Evolutionary conservation across 2,888 invertebrate genomes (phyloP).

Genomic region (Melieria crassipennis): DNA sequence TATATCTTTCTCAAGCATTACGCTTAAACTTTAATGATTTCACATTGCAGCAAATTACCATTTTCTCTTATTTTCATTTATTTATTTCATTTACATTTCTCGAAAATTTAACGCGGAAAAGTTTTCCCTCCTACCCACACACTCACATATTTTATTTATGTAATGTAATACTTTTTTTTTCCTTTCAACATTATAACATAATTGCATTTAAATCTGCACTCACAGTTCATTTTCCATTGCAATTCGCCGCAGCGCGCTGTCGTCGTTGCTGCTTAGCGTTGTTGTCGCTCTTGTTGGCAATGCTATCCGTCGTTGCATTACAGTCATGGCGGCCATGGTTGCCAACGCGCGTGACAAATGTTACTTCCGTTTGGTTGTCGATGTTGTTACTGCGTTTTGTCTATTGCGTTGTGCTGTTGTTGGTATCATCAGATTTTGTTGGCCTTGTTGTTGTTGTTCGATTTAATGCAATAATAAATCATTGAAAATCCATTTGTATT

Average conservation of each 20-base stretch:
- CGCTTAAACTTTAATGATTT: no score
- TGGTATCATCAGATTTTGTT: slow-evolving; percentile 6
- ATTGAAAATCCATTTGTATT: slow-evolving; percentile 62
- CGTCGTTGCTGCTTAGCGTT: neutral
- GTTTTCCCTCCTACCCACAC: neutral
- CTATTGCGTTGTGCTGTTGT: slow-evolving; percentile 7
- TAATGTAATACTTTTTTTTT: neutral
- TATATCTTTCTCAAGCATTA: no score
- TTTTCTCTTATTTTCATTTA: no score
- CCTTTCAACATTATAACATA: no score
- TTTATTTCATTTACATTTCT: no score
- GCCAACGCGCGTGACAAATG: neutral
- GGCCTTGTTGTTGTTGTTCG: slow-evolving; percentile 47
- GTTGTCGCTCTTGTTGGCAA: neutral
- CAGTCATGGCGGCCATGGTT: neutral
- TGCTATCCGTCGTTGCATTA: neutral
- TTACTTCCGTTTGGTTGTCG: neutral
- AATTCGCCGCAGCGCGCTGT: neutral
- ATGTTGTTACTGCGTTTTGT: neutral
- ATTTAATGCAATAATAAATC: slow-evolving; percentile 62
- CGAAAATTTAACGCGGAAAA: no score
- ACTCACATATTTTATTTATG: neutral
- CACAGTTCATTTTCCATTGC: no score
- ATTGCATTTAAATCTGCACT: no score
- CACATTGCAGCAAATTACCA: no score